Percentiles rank a stretch among this genome's conserved stretches.
Evolutionary conservation across 1,140 invertebrate genomes (phyloP).

Genomic region (Maconellicoccus hirsutus): DNA sequence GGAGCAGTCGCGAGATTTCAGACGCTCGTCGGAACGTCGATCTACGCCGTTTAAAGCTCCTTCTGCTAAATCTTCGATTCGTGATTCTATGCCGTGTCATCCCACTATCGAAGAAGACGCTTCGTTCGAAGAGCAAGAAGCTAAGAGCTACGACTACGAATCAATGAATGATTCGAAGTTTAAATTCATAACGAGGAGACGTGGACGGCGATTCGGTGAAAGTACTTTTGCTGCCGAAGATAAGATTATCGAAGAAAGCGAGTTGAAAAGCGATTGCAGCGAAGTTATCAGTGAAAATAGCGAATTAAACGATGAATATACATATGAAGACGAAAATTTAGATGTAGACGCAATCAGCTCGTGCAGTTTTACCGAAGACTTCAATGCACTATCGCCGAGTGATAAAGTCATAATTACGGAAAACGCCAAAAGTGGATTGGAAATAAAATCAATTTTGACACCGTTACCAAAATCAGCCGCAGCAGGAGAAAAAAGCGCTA

Average conservation of each 20-base stretch:
- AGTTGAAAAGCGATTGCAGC: neutral
- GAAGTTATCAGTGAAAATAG: neutral
- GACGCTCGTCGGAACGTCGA: neutral
- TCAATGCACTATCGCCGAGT: neutral
- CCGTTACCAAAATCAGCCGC: neutral
- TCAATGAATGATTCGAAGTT: neutral
- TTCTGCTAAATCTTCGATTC: neutral
- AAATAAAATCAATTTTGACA: constrained; percentile 1
- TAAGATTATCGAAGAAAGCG: neutral
- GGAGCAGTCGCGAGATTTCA: neutral
- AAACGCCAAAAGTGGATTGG: neutral
- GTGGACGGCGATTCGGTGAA: neutral
- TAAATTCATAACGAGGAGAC: neutral
- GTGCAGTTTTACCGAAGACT: neutral
- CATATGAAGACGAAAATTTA: neutral
- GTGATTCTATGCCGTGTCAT: neutral
- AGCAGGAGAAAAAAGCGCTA: neutral
- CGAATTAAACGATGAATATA: neutral
- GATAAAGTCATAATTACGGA: neutral
- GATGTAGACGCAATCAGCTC: neutral
- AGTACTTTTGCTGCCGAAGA: neutral
- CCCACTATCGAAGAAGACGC: neutral
- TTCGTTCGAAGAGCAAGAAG: neutral
- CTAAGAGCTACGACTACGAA: neutral
- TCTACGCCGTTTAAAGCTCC: neutral